These are phyloP conservation scores for Adelosebastes latens DNA, from an alignment of 2,797 vertebrate genomes.

Conservation along the genomic window DNA sequence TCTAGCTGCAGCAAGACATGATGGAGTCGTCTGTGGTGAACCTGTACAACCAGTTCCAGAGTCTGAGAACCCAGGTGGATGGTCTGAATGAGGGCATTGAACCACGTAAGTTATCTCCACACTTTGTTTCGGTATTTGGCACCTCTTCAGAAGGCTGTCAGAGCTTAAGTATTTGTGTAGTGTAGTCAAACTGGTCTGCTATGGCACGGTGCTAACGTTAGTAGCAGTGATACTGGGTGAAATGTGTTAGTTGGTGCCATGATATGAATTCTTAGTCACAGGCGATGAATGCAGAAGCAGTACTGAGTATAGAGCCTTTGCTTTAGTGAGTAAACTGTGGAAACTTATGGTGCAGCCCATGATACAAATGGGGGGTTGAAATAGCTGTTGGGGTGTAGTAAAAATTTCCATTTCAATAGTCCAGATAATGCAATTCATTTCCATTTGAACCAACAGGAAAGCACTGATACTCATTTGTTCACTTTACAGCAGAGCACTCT, in stretches of 20 bases:
- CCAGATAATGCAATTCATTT: conserved; percentile 21
- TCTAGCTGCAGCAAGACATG: conserved; percentile 14
- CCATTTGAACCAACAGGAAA: conserved; percentile 21
- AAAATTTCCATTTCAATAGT: conserved; percentile 27
- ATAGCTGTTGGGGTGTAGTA: not conserved
- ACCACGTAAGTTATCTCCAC: conserved; percentile 85
- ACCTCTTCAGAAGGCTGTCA: not conserved
- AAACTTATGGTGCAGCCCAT: not conserved
- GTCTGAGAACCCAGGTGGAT: conserved; percentile 86
- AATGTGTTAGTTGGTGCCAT: not conserved
- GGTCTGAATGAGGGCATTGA: conserved; percentile 87
- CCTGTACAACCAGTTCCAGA: conserved; percentile 86
- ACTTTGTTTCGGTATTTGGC: conserved; percentile 5
- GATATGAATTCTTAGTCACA: not conserved
- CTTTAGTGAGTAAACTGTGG: not conserved
- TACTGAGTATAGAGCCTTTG: not conserved
- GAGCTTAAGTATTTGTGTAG: not conserved
- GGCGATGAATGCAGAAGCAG: not conserved
- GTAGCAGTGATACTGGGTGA: not conserved
- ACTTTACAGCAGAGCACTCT: not conserved
- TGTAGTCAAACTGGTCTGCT: not conserved
- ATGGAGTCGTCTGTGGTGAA: conserved; percentile 87
- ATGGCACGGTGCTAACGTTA: not conserved
- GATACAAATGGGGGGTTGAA: not conserved
- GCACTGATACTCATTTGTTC: not conserved